Base-by-base conservation (phyloP, 2,113 vertebrate genomes). In the Oceanodroma tethys region DNA sequence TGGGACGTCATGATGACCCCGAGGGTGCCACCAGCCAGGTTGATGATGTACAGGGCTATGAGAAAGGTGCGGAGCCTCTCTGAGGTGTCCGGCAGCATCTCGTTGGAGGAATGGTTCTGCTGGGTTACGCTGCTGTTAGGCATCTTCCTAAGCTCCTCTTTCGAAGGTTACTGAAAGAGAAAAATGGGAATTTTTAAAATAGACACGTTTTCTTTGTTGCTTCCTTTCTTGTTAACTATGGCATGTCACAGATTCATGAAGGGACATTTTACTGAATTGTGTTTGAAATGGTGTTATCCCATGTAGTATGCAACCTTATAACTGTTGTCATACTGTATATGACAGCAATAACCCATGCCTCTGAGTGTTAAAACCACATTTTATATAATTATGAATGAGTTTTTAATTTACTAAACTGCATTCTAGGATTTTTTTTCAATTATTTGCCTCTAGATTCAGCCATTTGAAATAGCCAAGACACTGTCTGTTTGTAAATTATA, bases 1-100 rank as follows among this genome's bases (percentile, higher is more conserved):
- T 12, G 26, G 56, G 90, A 93, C 96, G 98, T 98, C 72, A 93
- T 8, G 50, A 96, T 26, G 19, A 83, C 48, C 19, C 98, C 97
- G 0, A 78, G 45, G 25, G 81, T 94, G 42, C 98, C 97, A 0
- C 98, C 98, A 22, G 91, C 60, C 18, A 98, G 74, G 90, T 82
- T 52, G 16, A 93, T 13, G 18, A 92, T 12, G 15, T 98, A 98
- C 25, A 97, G 48, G 21, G 11, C 25, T 66, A 92, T 82, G 71
- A 98, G 94, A 82, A 93, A 2, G 2, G 12, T 1, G 7, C 1
- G 82, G 22, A 92, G 48, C 8, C 25, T 32, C 66, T 97, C 80
- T 42, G 92, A 72, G 12, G 10, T 6, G 4, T 13, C 16, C 6
- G 5, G 6, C 75, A 81, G 13, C 0, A 42, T 80, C 75, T 42